Evolutionary conservation across 2,113 vertebrate genomes (phyloP).

Genomic region (Epinephelus lanceolatus): DNA sequence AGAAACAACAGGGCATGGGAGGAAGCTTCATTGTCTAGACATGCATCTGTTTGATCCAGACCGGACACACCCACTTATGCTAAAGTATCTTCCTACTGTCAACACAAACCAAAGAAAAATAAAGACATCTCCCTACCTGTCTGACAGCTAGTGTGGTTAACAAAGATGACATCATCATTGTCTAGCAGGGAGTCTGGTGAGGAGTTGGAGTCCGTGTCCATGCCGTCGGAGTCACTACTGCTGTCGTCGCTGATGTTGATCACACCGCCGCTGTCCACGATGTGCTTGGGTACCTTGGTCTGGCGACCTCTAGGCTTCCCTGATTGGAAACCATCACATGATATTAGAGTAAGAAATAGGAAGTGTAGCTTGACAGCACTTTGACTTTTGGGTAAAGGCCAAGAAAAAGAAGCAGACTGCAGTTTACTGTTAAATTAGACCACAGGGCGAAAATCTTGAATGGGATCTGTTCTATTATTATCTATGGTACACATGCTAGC

Average conservation of each 20-base stretch:
- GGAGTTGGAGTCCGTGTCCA: slow-evolving; percentile 96
- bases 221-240: slow-evolving; percentile 93
- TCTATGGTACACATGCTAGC: neutral
- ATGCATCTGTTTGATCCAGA: neutral
- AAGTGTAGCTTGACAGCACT: neutral
- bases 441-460: neutral
- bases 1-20: slow-evolving; percentile 4
- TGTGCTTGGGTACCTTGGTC: slow-evolving; percentile 83
- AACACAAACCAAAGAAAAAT: neutral
- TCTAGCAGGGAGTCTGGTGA: slow-evolving; percentile 94
- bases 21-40: slow-evolving; percentile 2
- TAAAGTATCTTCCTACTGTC: neutral
- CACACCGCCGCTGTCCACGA: slow-evolving; percentile 79
- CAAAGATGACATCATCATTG: slow-evolving; percentile 92
- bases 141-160: slow-evolving; percentile 85
- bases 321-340: slow-evolving; percentile 55
- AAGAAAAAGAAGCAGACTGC: neutral
- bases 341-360: neutral
- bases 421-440: neutral
- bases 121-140: slow-evolving; percentile 72
- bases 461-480: slow-evolving; percentile 3
- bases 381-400: neutral
- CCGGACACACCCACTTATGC: neutral
- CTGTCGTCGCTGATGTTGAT: slow-evolving; percentile 96
- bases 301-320: slow-evolving; percentile 88